Percentiles rank a stretch among this genome's conserved stretches.
Evolutionary conservation across 2,888 invertebrate species (phyloP).

Genomic region (Tuberolachnus salignus): DNA sequence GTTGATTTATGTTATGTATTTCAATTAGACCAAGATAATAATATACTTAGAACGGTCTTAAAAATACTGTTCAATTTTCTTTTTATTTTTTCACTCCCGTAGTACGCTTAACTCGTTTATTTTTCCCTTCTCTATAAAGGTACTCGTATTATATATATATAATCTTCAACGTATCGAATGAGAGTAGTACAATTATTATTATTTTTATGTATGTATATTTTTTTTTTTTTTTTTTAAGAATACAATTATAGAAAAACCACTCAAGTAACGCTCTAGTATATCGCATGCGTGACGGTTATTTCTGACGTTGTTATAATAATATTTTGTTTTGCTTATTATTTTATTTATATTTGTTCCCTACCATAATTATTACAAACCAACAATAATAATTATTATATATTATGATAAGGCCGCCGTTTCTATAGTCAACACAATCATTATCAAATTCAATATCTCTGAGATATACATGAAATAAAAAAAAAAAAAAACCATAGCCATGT

Average conservation of each 20-base stretch:
- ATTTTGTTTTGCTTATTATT: not conserved
- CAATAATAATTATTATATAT: no score
- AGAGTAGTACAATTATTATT: slow-evolving; percentile 24
- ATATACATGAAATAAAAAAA: not conserved
- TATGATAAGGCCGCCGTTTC: not conserved
- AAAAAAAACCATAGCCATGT: not conserved
- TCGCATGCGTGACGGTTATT: not conserved
- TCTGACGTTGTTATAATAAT: not conserved
- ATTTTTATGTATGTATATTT: no score
- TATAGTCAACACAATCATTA: slow-evolving; percentile 13
- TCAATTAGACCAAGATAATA: not conserved
- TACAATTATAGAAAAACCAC: slow-evolving; percentile 7
- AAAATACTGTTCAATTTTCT: not conserved
- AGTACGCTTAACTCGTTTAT: not conserved
- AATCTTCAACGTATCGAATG: slow-evolving; percentile 12
- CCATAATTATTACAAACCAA: not conserved
- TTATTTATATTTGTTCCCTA: not conserved
- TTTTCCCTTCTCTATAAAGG: no score
- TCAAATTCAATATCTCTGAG: slow-evolving; percentile 10
- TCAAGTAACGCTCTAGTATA: slow-evolving; percentile 20
- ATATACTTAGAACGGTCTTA: not conserved
- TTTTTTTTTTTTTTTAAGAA: slow-evolving; percentile 22
- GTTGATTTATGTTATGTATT: not conserved
- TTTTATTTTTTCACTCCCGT: not conserved
- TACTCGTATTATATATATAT: not conserved